Evolutionary conservation across 2,888 invertebrate genomes (phyloP).

Genomic region (Norana najaformis): DNA sequence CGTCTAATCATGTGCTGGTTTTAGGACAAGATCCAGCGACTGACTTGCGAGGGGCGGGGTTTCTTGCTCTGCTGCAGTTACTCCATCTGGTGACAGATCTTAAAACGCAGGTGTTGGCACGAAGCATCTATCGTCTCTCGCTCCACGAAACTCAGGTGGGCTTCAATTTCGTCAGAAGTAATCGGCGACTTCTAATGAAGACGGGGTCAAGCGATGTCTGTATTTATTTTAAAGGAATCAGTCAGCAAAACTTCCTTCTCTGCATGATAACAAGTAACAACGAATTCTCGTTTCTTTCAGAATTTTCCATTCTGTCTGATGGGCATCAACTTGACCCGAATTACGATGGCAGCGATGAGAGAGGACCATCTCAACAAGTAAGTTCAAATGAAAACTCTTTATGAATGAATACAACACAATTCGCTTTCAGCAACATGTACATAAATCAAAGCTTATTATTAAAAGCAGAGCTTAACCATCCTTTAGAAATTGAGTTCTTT

Average conservation of each 20-base stretch:
- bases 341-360: conserved; percentile 65
- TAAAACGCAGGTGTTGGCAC: conserved; percentile 56
- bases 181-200: no score
- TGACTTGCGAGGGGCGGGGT: conserved; percentile 66
- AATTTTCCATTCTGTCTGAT: conserved; percentile 68
- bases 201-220: no score
- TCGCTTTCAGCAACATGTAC: no score
- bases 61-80: conserved; percentile 65
- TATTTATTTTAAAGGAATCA: no score
- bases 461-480: no score
- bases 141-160: conserved; percentile 62
- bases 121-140: conserved; percentile 64
- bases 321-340: conserved; percentile 66
- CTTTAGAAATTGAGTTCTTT: no score
- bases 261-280: no score
- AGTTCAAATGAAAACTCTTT: no score
- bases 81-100: conserved; percentile 63
- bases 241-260: no score
- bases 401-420: no score
- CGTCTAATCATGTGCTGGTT: conserved; percentile 14
- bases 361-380: conserved; percentile 65
- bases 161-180: no score
- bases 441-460: no score
- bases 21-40: conserved; percentile 66
- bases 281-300: conserved; percentile 51